These are phyloP conservation scores for Norana najaformis DNA, from an alignment of 2,888 invertebrate species.

Conservation along the genomic window DNA sequence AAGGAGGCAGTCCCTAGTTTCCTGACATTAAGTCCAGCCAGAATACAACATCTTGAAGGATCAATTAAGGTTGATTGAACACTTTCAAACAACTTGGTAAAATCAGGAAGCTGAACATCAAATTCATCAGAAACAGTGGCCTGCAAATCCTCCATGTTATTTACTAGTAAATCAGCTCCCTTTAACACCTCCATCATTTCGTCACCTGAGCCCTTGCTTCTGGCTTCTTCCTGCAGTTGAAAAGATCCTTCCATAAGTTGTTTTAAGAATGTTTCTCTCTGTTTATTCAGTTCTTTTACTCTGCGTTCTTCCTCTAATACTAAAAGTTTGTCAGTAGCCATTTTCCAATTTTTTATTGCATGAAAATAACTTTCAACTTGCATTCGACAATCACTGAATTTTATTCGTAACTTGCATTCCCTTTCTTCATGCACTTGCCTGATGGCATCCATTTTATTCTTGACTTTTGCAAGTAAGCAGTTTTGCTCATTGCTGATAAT, in stretches of 20 bases:
- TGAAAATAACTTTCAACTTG: background rate
- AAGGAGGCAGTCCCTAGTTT: background rate
- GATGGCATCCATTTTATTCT: background rate
- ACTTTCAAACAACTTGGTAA: constrained; percentile 13
- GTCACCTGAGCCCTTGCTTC: background rate
- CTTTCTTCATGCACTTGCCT: background rate
- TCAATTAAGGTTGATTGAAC: background rate
- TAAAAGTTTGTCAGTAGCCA: constrained; percentile 13
- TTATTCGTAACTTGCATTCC: background rate
- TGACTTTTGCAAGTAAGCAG: background rate
- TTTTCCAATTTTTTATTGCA: background rate
- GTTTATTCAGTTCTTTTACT: background rate
- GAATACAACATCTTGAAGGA: background rate
- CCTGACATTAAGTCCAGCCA: constrained; percentile 18
- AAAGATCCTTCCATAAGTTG: background rate
- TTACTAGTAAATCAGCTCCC: background rate
- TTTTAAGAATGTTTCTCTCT: background rate
- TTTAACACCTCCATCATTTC: background rate
- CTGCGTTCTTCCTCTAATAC: background rate
- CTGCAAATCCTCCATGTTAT: background rate
- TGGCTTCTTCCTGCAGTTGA: background rate
- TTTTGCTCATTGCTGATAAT: background rate
- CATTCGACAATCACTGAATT: background rate
- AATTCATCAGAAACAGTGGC: background rate
- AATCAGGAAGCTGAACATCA: constrained; percentile 2